Conservation (phyloP, 1,140 invertebrate genomes). For the Drosophila ficusphila region DNA sequence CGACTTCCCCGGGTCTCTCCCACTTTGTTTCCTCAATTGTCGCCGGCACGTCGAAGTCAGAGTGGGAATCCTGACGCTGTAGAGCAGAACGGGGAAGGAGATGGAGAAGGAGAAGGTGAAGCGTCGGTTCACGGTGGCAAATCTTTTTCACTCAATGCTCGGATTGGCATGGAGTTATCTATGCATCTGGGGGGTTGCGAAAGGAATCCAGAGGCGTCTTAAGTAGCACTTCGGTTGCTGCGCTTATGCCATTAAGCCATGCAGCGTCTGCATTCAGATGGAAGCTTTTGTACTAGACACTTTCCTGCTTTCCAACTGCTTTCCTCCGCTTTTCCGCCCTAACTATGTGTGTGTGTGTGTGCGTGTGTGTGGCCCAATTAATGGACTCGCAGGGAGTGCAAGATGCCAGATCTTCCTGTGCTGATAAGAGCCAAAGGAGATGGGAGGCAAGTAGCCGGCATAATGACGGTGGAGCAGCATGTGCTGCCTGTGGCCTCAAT, state of each 20-base stretch:
- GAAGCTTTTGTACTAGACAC: conserved; percentile 50
- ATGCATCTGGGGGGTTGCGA: conserved; percentile 38
- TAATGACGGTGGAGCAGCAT: conserved; percentile 32
- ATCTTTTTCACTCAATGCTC: conserved; percentile 69
- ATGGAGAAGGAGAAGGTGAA: not conserved
- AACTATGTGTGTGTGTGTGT: not conserved
- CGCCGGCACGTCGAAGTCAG: conserved; percentile 42
- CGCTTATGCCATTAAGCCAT: conserved; percentile 72
- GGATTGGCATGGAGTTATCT: conserved; percentile 55
- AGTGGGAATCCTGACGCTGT: conserved; percentile 10
- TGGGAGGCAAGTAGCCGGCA: conserved; percentile 22
- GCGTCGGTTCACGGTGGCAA: conserved; percentile 39
- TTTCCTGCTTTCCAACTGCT: conserved; percentile 6
- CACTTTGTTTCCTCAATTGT: conserved; percentile 52
- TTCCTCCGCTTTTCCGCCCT: not conserved
- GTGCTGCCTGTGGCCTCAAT: conserved; percentile 26
- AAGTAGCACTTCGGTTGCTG: conserved; percentile 70
- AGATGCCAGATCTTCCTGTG: conserved; percentile 32
- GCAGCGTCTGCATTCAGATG: conserved; percentile 59
- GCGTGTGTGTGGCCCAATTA: conserved; percentile 47
- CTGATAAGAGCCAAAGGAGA: conserved; percentile 42
- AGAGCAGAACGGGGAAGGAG: not conserved
- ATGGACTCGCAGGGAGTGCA: conserved; percentile 28
- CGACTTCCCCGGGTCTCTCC: conserved; percentile 16
- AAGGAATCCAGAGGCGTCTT: conserved; percentile 39